Conservation (phyloP, 2,113 vertebrate genomes). For the Centropus bengalensis region DNA sequence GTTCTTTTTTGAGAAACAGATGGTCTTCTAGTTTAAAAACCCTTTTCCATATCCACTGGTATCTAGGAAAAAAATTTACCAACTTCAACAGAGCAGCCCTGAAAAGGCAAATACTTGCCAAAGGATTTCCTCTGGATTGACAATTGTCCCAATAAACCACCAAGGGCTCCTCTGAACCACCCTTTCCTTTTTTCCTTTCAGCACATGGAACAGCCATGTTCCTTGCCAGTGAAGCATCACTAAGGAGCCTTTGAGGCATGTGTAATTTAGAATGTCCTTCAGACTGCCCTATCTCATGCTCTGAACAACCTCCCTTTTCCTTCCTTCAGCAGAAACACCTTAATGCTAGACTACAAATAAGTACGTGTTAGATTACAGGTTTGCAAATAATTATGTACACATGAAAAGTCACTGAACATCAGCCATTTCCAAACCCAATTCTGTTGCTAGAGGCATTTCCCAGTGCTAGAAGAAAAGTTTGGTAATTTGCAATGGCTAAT, state of each 20-base stretch:
- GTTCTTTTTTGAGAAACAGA: background rate
- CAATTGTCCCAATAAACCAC: background rate
- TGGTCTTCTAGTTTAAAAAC: background rate
- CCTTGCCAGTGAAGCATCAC: background rate
- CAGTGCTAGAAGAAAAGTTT: background rate
- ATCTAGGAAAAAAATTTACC: background rate
- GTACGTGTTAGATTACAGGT: background rate
- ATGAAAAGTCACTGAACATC: background rate
- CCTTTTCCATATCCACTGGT: background rate
- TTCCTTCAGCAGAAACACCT: background rate
- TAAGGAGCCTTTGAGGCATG: accelerated
- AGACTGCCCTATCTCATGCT: accelerated
- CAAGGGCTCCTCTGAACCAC: background rate
- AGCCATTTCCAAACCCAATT: background rate
- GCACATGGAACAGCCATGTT: background rate
- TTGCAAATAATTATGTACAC: background rate
- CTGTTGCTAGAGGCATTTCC: background rate
- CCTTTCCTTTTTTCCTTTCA: background rate
- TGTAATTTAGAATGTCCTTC: background rate
- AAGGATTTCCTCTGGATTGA: background rate
- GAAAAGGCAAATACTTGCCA: background rate
- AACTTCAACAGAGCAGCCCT: background rate
- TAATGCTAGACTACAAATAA: background rate
- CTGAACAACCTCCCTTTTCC: background rate
- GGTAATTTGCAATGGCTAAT: background rate